Percentiles rank a stretch among this genome's conserved stretches.
Evolutionary conservation across 1,140 invertebrate species (phyloP).

Genomic region (Fopius arisanus): DNA sequence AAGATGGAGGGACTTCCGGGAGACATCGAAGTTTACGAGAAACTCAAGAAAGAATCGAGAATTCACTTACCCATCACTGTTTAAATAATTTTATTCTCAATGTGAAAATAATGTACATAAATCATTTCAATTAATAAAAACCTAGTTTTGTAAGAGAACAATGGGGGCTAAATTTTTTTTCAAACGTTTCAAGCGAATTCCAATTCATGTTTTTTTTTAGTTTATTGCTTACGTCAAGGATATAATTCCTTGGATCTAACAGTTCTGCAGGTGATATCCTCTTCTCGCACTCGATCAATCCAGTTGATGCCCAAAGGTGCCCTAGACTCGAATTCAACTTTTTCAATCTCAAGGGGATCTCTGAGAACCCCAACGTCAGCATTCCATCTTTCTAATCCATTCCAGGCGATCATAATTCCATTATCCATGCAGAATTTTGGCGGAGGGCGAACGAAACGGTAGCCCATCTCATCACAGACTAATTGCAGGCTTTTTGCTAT

Average conservation of each 20-base stretch:
- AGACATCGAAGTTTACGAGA: constrained; percentile 25
- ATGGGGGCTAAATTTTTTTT: too few relatives aligned
- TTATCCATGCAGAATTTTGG: constrained; percentile 95
- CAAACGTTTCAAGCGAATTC: too few relatives aligned
- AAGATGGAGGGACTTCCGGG: neutral
- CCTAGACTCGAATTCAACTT: constrained; percentile 62
- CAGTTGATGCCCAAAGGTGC: constrained; percentile 69
- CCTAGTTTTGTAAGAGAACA: constrained; percentile 21
- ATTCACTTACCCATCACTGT: constrained; percentile 23
- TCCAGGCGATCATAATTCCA: constrained; percentile 99
- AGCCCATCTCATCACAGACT: constrained; percentile 74
- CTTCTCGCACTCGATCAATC: constrained; percentile 63
- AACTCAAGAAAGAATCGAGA: constrained; percentile 20
- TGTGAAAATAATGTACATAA: constrained; percentile 21
- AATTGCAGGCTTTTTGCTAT: constrained; percentile 75
- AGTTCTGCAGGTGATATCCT: constrained; percentile 70
- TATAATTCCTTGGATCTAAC: constrained; percentile 59
- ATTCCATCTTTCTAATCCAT: constrained; percentile 83
- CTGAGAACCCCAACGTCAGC: constrained; percentile 59
- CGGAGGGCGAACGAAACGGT: constrained; percentile 78
- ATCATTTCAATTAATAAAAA: neutral
- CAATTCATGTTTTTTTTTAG: too few relatives aligned
- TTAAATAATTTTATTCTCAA: neutral
- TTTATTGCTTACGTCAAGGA: neutral
- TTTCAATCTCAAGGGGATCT: constrained; percentile 61